phyloP scores from a whole-genome alignment of 2,797 vertebrate genomes.

The Sebastolobus altivelis region DNA sequence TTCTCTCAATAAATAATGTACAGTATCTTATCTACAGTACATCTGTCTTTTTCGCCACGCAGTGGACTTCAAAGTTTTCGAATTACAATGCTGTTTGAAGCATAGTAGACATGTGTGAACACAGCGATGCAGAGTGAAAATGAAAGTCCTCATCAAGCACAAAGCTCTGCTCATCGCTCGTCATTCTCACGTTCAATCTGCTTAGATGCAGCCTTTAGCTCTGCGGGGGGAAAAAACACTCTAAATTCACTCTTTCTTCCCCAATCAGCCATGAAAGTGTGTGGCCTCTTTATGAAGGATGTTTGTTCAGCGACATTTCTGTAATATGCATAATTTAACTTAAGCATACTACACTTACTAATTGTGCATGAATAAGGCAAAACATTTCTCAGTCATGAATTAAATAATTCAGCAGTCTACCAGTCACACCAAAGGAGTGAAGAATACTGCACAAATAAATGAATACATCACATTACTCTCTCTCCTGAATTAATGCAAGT shows the following conservation, averaged over 20 bases:
- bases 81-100: slow-evolving; percentile 42
- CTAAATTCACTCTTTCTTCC: slow-evolving; percentile 51
- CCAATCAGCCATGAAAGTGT: slow-evolving; percentile 59
- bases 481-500: slow-evolving; percentile 14
- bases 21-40: slow-evolving; percentile 11
- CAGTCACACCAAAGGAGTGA: slow-evolving; percentile 23
- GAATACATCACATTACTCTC: background rate
- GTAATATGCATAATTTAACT: slow-evolving; percentile 62
- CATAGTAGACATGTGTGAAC: slow-evolving; percentile 17
- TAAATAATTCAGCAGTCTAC: slow-evolving; percentile 51
- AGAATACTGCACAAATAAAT: slow-evolving; percentile 21
- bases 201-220: slow-evolving; percentile 55
- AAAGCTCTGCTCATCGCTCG: slow-evolving; percentile 52
- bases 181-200: slow-evolving; percentile 52
- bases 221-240: background rate
- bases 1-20: background rate
- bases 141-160: slow-evolving; percentile 57
- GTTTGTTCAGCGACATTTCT: slow-evolving; percentile 61
- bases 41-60: slow-evolving; percentile 9
- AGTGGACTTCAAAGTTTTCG: slow-evolving; percentile 19
- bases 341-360: slow-evolving; percentile 45
- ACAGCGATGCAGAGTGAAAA: slow-evolving; percentile 52
- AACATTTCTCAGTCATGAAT: slow-evolving; percentile 44
- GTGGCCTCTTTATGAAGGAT: slow-evolving; percentile 44
- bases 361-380: slow-evolving; percentile 56